Evolutionary conservation across 2,888 invertebrate species (phyloP).

Genomic region (Cryptophagus acutangulus): DNA sequence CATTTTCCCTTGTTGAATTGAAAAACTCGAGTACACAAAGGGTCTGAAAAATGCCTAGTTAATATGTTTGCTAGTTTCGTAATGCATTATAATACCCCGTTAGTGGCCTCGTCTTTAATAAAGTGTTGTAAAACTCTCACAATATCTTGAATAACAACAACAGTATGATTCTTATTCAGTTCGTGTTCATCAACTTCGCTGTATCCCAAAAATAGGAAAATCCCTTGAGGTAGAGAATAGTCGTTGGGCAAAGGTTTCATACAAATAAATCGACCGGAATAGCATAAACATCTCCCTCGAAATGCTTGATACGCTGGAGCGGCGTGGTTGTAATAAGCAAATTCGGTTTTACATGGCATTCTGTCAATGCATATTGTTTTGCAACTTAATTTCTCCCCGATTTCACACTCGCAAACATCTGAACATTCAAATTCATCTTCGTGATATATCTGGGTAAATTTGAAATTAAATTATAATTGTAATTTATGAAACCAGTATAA

Average conservation of each 20-base stretch:
- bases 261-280: constrained; percentile 87
- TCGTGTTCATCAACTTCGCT: constrained; percentile 81
- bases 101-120: constrained; percentile 65
- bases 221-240: constrained; percentile 76
- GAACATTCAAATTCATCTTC: constrained; percentile 87
- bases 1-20: constrained; percentile 82
- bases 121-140: constrained; percentile 77
- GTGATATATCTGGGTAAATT: constrained; percentile 73
- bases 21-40: constrained; percentile 79
- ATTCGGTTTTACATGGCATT: constrained; percentile 80
- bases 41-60: constrained; percentile 54
- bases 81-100: constrained; percentile 53
- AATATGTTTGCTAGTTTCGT: constrained; percentile 11
- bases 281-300: constrained; percentile 83
- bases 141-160: constrained; percentile 78
- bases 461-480: constrained; percentile 6
- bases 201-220: constrained; percentile 84
- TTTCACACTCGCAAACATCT: constrained; percentile 81
- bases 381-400: constrained; percentile 72
- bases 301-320: constrained; percentile 87
- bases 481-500: constrained; percentile 11
- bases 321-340: constrained; percentile 86
- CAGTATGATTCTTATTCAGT: constrained; percentile 74
- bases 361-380: constrained; percentile 85
- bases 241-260: constrained; percentile 77